phyloP scores from a whole-genome alignment of 2,888 invertebrate genomes.

The Coenonympha arcania region DNA sequence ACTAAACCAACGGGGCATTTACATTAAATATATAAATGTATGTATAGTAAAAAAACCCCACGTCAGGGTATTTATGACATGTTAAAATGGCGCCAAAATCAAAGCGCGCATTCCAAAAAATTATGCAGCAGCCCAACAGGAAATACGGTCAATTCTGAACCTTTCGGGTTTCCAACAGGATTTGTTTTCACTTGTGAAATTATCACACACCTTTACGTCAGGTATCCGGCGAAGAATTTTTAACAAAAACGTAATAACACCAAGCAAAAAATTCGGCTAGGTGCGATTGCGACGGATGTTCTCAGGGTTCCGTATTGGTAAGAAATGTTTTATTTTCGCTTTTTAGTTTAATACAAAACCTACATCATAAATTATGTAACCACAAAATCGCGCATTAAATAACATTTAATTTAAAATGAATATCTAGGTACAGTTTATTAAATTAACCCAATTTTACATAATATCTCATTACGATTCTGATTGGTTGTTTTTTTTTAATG shows the following conservation, averaged over 20 bases:
- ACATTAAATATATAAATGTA: too few species aligned
- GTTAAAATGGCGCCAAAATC: constrained; percentile 40
- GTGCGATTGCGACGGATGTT: not conserved
- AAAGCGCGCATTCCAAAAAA: constrained; percentile 28
- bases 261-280: constrained; percentile 38
- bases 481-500: too few species aligned
- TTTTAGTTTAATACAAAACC: too few species aligned
- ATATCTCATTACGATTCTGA: too few species aligned
- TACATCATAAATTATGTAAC: too few species aligned
- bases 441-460: too few species aligned
- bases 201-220: constrained; percentile 42
- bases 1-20: too few species aligned
- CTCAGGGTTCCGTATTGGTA: not conserved
- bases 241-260: constrained; percentile 41
- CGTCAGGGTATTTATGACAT: constrained; percentile 1
- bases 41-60: not conserved
- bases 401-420: too few species aligned
- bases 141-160: constrained; percentile 36
- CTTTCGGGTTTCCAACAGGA: constrained; percentile 28
- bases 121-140: constrained; percentile 28
- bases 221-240: constrained; percentile 56
- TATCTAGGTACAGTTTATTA: too few species aligned
- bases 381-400: too few species aligned
- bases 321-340: too few species aligned
- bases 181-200: constrained; percentile 13